Conservation (phyloP, 2,113 vertebrate species). For the Oophaga pumilio region DNA sequence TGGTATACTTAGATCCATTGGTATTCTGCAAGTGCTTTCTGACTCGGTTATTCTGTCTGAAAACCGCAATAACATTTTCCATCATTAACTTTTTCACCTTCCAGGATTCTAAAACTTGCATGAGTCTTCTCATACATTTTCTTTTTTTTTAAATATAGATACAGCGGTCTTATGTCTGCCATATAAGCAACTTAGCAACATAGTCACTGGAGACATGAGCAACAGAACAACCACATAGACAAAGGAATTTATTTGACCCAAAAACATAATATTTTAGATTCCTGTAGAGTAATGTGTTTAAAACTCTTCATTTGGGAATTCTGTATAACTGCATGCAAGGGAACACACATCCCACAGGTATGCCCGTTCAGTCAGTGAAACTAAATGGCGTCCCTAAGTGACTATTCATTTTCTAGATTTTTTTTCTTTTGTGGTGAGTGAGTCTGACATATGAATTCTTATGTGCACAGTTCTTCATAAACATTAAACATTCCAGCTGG, state of each 20-base stretch:
- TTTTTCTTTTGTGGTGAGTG: not conserved
- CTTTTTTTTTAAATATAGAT: conserved; percentile 19
- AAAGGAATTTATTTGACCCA: conserved; percentile 36
- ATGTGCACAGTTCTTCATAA: not conserved
- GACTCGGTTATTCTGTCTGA: conserved; percentile 28
- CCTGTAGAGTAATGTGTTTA: conserved; percentile 3
- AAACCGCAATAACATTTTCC: conserved; percentile 42
- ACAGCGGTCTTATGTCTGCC: conserved; percentile 14
- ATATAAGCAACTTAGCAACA: not conserved
- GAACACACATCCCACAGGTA: conserved; percentile 15
- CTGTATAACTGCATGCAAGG: conserved; percentile 30
- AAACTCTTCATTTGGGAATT: conserved; percentile 17
- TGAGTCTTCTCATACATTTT: not conserved
- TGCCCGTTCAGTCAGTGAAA: conserved; percentile 30
- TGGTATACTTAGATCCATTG: not conserved
- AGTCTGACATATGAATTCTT: not conserved
- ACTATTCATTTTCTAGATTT: conserved; percentile 19
- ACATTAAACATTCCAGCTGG: not conserved
- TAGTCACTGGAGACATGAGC: conserved; percentile 22
- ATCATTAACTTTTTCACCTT: conserved; percentile 47
- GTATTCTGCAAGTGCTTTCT: conserved; percentile 13
- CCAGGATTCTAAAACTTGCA: conserved; percentile 41
- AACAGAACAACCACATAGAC: not conserved
- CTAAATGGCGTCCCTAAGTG: conserved; percentile 34
- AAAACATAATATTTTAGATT: conserved; percentile 42